These are phyloP conservation scores for Etheostoma perlongum DNA, from an alignment of 2,797 vertebrate genomes.

Conservation along the genomic window DNA sequence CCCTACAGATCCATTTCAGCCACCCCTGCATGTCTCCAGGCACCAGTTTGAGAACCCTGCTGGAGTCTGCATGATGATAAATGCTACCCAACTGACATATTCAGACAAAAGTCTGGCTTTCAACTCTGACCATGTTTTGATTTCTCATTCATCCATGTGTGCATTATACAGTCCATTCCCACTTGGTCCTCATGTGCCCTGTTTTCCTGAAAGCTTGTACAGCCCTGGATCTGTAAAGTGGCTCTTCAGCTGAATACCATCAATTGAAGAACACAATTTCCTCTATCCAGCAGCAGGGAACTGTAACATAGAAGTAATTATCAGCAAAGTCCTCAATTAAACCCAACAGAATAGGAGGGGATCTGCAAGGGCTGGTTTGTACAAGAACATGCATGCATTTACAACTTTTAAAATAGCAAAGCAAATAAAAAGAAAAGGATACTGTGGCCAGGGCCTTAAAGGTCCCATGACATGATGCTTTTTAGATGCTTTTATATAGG, in stretches of 20 bases:
- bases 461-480: no score
- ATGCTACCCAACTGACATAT: constrained; percentile 1
- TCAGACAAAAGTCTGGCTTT: constrained; percentile 23
- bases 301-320: constrained; percentile 61
- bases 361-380: constrained; percentile 35
- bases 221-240: constrained; percentile 57
- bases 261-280: constrained; percentile 45
- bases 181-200: constrained; percentile 45
- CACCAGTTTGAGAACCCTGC: neutral
- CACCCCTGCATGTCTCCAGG: neutral
- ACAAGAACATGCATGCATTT: constrained; percentile 32
- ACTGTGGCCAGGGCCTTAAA: neutral
- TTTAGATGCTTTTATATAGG: no score
- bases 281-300: constrained; percentile 52
- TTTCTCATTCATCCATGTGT: constrained; percentile 48
- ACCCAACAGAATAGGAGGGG: constrained; percentile 27
- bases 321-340: constrained; percentile 44
- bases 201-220: constrained; percentile 61
- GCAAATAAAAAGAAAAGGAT: constrained; percentile 22
- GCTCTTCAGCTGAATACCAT: constrained; percentile 58
- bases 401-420: constrained; percentile 5
- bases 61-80: neutral
- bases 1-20: neutral
- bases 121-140: constrained; percentile 26
- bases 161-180: constrained; percentile 52